A percentile compares a stretch with the other conserved stretches of the same genome.
These are phyloP conservation scores for Ispidina lecontei DNA, from an alignment of 2,797 vertebrate genomes.

Conservation along the genomic window DNA sequence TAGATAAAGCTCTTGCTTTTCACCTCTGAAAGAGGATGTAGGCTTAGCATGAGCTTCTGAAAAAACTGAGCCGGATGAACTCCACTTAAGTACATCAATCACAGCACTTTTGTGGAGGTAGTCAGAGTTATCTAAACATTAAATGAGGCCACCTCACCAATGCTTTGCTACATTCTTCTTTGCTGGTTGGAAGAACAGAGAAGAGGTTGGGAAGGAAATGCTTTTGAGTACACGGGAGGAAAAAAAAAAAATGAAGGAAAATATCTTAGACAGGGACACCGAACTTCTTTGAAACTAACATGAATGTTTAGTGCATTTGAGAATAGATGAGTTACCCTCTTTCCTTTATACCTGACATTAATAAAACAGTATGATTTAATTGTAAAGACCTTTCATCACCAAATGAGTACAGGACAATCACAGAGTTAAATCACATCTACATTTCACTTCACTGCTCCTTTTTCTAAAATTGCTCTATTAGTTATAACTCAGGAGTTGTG, in stretches of 20 bases:
- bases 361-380: neutral
- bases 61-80: slow-evolving; percentile 8
- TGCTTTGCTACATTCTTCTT: slow-evolving; percentile 60
- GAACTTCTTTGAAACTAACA: neutral
- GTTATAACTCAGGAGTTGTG: neutral
- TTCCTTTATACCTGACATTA: neutral
- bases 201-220: neutral
- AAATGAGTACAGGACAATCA: neutral
- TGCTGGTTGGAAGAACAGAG: slow-evolving; percentile 31
- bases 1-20: slow-evolving; percentile 11
- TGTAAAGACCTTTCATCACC: neutral
- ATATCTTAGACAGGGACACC: neutral
- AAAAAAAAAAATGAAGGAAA: neutral
- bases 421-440: neutral
- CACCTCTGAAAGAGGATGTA: neutral
- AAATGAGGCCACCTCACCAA: slow-evolving; percentile 11
- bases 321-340: neutral
- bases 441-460: neutral
- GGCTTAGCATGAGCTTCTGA: neutral
- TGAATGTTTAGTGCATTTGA: slow-evolving; percentile 9
- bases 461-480: neutral
- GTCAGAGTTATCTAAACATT: neutral
- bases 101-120: slow-evolving; percentile 44
- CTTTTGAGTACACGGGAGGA: neutral
- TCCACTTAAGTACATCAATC: neutral